Conservation (phyloP, 2,888 invertebrate species). For the Ctena decussata region DNA sequence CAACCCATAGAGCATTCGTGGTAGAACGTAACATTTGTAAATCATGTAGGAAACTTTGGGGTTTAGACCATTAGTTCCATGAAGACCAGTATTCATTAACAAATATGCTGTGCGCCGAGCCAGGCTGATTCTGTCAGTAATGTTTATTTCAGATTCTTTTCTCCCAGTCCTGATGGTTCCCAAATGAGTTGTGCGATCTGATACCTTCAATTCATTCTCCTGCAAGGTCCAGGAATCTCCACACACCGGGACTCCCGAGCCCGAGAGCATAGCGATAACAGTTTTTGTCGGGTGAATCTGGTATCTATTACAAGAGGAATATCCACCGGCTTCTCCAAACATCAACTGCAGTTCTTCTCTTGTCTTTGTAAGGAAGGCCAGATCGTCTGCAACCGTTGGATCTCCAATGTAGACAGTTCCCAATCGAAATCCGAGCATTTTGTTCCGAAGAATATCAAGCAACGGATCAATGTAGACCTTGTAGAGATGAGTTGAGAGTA, state of each 20-base stretch:
- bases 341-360: not conserved
- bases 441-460: not conserved
- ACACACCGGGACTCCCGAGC: not conserved
- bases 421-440: not conserved
- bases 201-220: not conserved
- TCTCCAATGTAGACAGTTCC: not conserved
- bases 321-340: not conserved
- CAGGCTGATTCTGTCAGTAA: not conserved
- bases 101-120: not conserved
- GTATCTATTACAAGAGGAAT: not conserved
- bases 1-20: slow-evolving; percentile 7
- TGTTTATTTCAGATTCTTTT: not conserved
- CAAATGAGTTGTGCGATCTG: not conserved
- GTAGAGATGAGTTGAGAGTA: not conserved
- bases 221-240: not conserved
- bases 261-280: not conserved
- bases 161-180: not conserved
- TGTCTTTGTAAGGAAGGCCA: not conserved
- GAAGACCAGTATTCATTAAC: not conserved
- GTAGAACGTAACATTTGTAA: slow-evolving; percentile 17
- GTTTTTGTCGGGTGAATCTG: not conserved
- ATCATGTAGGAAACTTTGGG: not conserved
- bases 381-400: not conserved
- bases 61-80: slow-evolving; percentile 15
- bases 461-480: not conserved